Evolutionary conservation across 2,888 invertebrate species (phyloP).

Genomic region (Didymodactylos carnosus): DNA sequence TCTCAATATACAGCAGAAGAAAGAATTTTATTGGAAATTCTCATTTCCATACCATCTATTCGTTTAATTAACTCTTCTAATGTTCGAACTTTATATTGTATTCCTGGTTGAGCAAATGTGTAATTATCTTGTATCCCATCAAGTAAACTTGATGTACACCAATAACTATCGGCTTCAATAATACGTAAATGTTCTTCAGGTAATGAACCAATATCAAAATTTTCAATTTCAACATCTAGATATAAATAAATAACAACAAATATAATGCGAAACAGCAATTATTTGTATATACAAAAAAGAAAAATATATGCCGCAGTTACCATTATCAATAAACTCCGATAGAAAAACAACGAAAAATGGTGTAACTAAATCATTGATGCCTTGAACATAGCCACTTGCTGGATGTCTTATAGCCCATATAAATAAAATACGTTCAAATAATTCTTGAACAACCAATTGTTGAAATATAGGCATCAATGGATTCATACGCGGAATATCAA

Average conservation of each 20-base stretch:
- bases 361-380: slow-evolving; percentile 88
- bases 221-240: slow-evolving; percentile 59
- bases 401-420: slow-evolving; percentile 99
- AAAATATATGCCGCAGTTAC: too few species aligned
- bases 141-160: slow-evolving; percentile 88
- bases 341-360: slow-evolving; percentile 98
- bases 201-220: slow-evolving; percentile 59
- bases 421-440: slow-evolving; percentile 92
- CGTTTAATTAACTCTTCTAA: slow-evolving; percentile 80
- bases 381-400: slow-evolving; percentile 96
- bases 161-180: slow-evolving; percentile 94
- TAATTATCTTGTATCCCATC: slow-evolving; percentile 99
- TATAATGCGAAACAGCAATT: too few species aligned
- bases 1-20: too few species aligned
- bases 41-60: slow-evolving; percentile 52
- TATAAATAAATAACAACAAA: too few species aligned
- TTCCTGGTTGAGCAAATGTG: slow-evolving; percentile 97
- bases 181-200: slow-evolving; percentile 55
- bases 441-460: slow-evolving; percentile 67
- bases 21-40: too few species aligned
- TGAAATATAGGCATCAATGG: slow-evolving; percentile 87
- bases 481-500: slow-evolving; percentile 97
- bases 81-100: slow-evolving; percentile 88
- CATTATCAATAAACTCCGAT: slow-evolving; percentile 57
- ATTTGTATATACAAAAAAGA: too few species aligned